A percentile compares a stretch with the other conserved stretches of the same genome.
These are phyloP conservation scores for Callipepla squamata DNA, from an alignment of 2,113 vertebrate species.

Conservation along the genomic window DNA sequence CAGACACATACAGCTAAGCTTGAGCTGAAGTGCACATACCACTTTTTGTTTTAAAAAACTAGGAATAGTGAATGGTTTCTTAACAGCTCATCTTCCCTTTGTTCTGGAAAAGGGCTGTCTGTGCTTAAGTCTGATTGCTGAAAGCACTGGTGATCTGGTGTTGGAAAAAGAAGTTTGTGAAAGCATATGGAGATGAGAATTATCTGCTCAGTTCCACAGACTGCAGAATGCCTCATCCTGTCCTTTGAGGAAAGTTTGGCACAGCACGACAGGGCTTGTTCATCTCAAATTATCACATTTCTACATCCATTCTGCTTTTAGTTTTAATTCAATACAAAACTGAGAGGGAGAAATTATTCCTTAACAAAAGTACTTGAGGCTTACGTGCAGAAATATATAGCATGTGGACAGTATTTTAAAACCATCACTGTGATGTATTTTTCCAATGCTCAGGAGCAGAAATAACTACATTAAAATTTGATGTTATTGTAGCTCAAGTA, in stretches of 20 bases:
- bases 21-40: not conserved
- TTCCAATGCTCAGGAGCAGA: not conserved
- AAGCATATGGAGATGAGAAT: not conserved
- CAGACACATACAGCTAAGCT: fast-evolving
- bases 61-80: not conserved
- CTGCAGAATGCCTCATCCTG: not conserved
- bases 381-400: not conserved
- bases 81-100: not conserved
- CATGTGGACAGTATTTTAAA: not conserved
- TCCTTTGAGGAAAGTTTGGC: not conserved
- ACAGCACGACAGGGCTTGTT: not conserved
- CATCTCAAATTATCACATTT: not conserved
- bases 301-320: not conserved
- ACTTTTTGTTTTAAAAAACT: not conserved
- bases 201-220: not conserved
- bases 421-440: not conserved
- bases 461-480: not conserved
- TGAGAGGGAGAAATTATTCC: not conserved
- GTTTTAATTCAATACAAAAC: not conserved
- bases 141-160: not conserved
- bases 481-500: not conserved
- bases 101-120: not conserved
- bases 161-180: not conserved
- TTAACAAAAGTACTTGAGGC: not conserved
- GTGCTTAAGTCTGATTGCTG: not conserved